Evolutionary conservation across 2,888 invertebrate genomes (phyloP).

Genomic region (Eilema sororculum): DNA sequence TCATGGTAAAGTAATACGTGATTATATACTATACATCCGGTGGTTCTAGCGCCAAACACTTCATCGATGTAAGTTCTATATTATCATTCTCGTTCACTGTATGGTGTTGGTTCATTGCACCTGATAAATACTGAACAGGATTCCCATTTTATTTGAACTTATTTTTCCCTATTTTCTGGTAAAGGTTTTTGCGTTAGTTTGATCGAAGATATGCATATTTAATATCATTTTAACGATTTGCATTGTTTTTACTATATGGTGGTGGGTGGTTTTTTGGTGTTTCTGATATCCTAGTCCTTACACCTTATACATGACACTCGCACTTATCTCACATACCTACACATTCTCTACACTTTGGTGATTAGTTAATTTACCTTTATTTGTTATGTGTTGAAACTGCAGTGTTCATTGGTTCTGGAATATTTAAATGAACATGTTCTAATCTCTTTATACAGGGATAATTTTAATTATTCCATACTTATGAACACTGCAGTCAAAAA

Average conservation of each 20-base stretch:
- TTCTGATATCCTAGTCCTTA: not conserved
- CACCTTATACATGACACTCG: not conserved
- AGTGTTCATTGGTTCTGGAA: constrained; percentile 11
- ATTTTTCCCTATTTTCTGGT: no score
- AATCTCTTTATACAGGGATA: not conserved
- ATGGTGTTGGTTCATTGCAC: no score
- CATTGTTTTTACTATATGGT: no score
- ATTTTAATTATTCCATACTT: not conserved
- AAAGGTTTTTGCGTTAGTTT: not conserved
- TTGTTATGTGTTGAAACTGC: constrained; percentile 5
- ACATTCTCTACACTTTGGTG: constrained; percentile 10
- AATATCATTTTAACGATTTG: no score
- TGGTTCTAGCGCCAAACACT: not conserved
- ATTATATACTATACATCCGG: not conserved
- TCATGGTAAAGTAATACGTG: not conserved
- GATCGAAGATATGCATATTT: not conserved
- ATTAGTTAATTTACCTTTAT: constrained; percentile 12
- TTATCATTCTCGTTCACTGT: not conserved
- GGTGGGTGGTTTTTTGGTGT: not conserved
- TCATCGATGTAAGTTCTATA: not conserved
- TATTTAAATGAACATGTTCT: not conserved
- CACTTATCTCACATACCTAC: not conserved
- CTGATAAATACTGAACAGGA: no score
- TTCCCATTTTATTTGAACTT: no score
- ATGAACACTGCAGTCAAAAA: constrained; percentile 19